Evolutionary conservation across 2,888 invertebrate genomes (phyloP), one percentile per base, ranked within the genome.

Genomic region (Lycophotia porphyrea): DNA sequence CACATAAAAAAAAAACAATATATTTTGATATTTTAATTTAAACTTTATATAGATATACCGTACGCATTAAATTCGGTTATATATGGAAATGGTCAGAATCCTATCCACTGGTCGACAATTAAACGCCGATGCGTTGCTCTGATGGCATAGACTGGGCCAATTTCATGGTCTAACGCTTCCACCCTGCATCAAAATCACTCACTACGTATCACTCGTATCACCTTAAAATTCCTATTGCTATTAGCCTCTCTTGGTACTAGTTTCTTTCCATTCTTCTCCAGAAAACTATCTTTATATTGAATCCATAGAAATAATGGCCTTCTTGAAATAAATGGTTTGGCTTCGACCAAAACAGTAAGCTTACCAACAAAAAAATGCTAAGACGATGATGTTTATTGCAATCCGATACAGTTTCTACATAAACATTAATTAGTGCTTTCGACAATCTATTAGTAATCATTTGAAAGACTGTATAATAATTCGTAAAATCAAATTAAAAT

Each of bases 121-220:
- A 94, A 93, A 90, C 90, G 91, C 87, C 92, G 90, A 91, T 95
- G 94, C 93, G 93, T 94, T 90, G 88, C 88, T 87, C 88, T 91
- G 91, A 91, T 88, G 90, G 92, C 88, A 91, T 92, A 91, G 92
- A 91, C 93, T 91, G 93, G 91, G 91, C 95, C 95, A 96, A 96
- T 96, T 96, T 96, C 95, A 96, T 93, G 96, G 94, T 95, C 95
- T 94, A 92, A 93, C 94, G 96, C 95, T 93, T 91, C 87, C 93
- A 89, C 90, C 90, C 93, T 94, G 94, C 94, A 94, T 87, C 88
- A 80, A 78, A 88, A 87, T 87, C 86, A 70, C 86, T 81, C 67
- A 94, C 84, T 94, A 93, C 93, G 92, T 94, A 78, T 89, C 65
- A 27, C 39, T 7, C 44, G 72, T 86, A 81, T 81, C 74, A 75